A percentile compares a stretch with the other conserved stretches of the same genome.
These are phyloP conservation scores for Drosophila antonietae DNA, from an alignment of 2,888 invertebrate genomes.

Conservation along the genomic window DNA sequence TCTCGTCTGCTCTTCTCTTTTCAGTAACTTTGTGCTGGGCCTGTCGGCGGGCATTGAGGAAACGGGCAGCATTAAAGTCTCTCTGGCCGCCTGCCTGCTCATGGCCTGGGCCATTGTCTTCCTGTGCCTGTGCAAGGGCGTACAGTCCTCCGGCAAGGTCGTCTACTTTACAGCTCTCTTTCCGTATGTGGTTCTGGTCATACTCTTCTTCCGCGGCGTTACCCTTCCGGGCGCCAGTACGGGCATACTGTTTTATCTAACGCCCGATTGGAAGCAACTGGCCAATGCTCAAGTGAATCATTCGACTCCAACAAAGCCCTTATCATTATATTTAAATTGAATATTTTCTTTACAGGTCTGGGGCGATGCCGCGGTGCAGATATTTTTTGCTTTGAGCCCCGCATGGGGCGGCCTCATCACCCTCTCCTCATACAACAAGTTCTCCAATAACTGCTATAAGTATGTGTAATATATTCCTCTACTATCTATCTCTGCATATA, in stretches of 20 bases:
- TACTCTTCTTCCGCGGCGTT: conserved; percentile 91
- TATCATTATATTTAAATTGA: background rate
- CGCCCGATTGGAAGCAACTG: conserved; percentile 90
- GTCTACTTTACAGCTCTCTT: conserved; percentile 92
- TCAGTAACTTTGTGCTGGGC: conserved; percentile 85
- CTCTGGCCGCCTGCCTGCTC: conserved; percentile 90
- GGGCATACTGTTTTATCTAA: conserved; percentile 92
- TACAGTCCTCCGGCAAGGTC: conserved; percentile 92
- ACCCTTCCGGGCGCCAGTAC: conserved; percentile 91
- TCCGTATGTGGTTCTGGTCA: conserved; percentile 90
- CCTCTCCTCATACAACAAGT: conserved; percentile 93
- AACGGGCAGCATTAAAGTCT: conserved; percentile 88
- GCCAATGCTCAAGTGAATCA: conserved; percentile 88
- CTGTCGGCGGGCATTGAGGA: conserved; percentile 91
- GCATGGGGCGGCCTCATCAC: conserved; percentile 95
- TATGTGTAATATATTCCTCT: conserved; percentile 78
- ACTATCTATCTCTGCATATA: background rate
- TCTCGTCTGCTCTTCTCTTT: conserved; percentile 41
- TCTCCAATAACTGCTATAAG: conserved; percentile 93
- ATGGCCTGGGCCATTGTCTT: conserved; percentile 92
- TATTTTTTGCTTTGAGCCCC: conserved; percentile 94
- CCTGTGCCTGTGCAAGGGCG: conserved; percentile 91
- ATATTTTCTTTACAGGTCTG: conserved; percentile 86
- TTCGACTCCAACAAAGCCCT: background rate
- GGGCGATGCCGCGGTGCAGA: conserved; percentile 94